Evolutionary conservation across 2,888 invertebrate species (phyloP).

Genomic region (Steinernema scapterisci): DNA sequence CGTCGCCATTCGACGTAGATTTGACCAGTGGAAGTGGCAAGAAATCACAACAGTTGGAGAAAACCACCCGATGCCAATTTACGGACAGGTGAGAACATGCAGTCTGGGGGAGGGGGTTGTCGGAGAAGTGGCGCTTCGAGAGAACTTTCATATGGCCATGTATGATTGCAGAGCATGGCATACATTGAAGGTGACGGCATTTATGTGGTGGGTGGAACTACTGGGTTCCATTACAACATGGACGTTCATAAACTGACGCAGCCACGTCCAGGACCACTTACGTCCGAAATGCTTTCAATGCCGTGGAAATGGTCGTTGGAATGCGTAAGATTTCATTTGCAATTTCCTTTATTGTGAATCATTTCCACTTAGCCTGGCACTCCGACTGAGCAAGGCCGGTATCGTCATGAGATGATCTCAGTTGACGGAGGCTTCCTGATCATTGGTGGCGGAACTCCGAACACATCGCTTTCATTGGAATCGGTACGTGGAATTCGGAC

Average conservation of each 20-base stretch:
- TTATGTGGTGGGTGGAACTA: slow-evolving; percentile 56
- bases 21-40: slow-evolving; percentile 31
- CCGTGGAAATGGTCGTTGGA: slow-evolving; percentile 10
- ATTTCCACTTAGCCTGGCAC: background rate
- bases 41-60: slow-evolving; percentile 23
- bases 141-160: too few species aligned
- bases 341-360: background rate
- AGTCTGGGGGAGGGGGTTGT: too few species aligned
- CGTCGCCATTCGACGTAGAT: slow-evolving; percentile 32
- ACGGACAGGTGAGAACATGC: slow-evolving; percentile 46
- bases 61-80: slow-evolving; percentile 33
- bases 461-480: slow-evolving; percentile 41
- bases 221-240: slow-evolving; percentile 47
- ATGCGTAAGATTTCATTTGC: background rate
- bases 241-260: slow-evolving; percentile 40
- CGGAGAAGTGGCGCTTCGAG: too few species aligned
- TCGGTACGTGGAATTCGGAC: too few species aligned
- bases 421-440: slow-evolving; percentile 34
- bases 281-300: background rate
- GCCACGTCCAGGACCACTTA: background rate
- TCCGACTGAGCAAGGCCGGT: slow-evolving; percentile 31
- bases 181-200: slow-evolving; percentile 35
- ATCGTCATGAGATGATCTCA: slow-evolving; percentile 31
- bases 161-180: background rate
- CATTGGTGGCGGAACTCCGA: slow-evolving; percentile 53